A percentile compares a stretch with the other conserved stretches of the same genome.
phyloP scores from a whole-genome alignment of 2,888 invertebrate species.

The Bruchidius siliquastri region DNA sequence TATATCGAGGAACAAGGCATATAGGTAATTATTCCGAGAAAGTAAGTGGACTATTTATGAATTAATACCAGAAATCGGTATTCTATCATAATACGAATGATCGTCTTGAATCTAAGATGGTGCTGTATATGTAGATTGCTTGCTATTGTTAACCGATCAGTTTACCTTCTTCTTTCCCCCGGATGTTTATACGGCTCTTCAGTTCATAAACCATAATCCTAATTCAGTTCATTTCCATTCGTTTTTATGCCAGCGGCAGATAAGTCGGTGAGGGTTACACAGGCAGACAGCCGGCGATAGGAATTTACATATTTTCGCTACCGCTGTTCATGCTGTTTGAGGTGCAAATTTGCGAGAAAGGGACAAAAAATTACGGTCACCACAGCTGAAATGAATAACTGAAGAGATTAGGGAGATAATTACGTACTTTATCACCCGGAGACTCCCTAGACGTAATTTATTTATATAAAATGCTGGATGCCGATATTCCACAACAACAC shows the following conservation, averaged over 20 bases:
- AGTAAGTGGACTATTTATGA: too few species aligned
- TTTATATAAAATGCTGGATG: background rate
- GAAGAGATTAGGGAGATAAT: background rate
- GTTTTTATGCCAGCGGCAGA: background rate
- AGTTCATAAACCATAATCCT: background rate
- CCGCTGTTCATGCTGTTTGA: background rate
- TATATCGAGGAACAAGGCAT: too few species aligned
- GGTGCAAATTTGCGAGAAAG: background rate
- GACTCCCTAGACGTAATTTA: background rate
- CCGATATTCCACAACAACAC: too few species aligned
- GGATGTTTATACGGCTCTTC: background rate
- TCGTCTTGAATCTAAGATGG: too few species aligned
- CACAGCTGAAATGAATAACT: background rate
- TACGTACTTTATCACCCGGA: background rate
- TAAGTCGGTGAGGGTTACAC: background rate
- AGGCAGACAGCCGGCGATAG: background rate
- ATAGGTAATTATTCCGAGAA: too few species aligned
- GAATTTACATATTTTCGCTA: background rate
- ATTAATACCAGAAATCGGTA: too few species aligned
- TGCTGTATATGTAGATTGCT: too few species aligned
- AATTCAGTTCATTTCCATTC: background rate
- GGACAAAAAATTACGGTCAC: background rate
- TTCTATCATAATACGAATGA: too few species aligned
- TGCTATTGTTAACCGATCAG: background rate
- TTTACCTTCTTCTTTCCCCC: background rate